phyloP scores from a whole-genome alignment of 2,113 vertebrate species.

The Tragelaphus imberbis region DNA sequence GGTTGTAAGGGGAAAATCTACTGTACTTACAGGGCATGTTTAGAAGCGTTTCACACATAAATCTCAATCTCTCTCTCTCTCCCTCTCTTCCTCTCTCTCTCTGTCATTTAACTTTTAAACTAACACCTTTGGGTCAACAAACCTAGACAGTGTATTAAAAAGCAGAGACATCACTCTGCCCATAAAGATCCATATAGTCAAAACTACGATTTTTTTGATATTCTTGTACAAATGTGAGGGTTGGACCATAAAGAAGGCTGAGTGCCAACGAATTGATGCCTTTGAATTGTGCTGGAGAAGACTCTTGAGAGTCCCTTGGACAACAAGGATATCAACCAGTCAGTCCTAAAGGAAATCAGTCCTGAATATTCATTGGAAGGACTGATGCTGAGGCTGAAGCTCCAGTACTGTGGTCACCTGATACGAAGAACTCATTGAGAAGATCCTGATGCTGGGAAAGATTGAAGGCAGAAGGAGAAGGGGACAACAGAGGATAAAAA shows the following conservation, averaged over 20 bases:
- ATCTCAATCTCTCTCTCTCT: conserved; percentile 74
- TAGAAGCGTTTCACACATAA: conserved; percentile 86
- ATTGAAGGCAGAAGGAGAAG: background rate
- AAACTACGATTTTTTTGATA: background rate
- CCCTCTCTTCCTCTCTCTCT: conserved; percentile 58
- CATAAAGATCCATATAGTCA: background rate
- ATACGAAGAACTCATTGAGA: background rate
- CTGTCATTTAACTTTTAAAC: conserved; percentile 61
- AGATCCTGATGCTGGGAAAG: background rate
- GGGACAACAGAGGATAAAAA: background rate
- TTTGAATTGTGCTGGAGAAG: background rate
- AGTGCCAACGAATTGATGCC: background rate
- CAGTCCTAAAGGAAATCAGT: background rate
- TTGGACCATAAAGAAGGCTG: background rate
- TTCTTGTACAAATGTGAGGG: background rate
- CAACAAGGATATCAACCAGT: background rate
- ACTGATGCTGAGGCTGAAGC: background rate
- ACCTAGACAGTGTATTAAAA: background rate
- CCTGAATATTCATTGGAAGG: background rate
- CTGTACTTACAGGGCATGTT: conserved; percentile 86
- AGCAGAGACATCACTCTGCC: background rate
- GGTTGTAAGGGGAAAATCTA: conserved; percentile 83
- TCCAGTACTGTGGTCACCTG: background rate
- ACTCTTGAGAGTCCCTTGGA: background rate
- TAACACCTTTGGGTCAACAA: conserved; percentile 68